Evolutionary conservation across 2,113 vertebrate genomes (phyloP).

Genomic region (Cynocephalus volans): DNA sequence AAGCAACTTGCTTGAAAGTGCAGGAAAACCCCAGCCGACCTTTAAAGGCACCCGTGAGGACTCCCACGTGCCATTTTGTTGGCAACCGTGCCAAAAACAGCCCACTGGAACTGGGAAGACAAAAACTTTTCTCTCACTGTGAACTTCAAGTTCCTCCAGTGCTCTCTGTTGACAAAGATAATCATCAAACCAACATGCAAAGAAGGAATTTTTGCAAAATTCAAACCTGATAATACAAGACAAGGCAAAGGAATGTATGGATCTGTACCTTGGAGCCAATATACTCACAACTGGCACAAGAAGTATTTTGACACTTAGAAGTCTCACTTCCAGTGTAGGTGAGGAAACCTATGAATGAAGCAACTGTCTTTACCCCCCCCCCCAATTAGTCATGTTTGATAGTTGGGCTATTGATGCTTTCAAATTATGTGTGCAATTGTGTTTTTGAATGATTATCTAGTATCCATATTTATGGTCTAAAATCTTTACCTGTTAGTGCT

Average conservation of each 20-base stretch:
- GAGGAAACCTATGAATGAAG: background rate
- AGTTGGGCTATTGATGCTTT: background rate
- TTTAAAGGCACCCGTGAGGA: background rate
- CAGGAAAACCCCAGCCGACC: background rate
- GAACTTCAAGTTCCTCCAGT: background rate
- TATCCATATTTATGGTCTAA: background rate
- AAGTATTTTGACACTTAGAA: background rate
- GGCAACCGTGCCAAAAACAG: background rate
- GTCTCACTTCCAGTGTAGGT: background rate
- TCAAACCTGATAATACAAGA: background rate
- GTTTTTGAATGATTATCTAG: background rate
- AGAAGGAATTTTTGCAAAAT: background rate
- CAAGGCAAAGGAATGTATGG: background rate
- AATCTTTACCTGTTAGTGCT: background rate
- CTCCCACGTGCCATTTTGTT: background rate
- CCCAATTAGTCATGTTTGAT: background rate
- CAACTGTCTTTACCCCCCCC: background rate
- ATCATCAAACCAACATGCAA: background rate
- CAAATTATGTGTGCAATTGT: background rate
- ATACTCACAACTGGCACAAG: background rate
- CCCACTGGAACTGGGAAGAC: background rate
- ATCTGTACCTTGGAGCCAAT: background rate
- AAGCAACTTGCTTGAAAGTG: background rate
- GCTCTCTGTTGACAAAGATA: background rate
- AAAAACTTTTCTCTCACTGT: background rate